A percentile compares a stretch with the other conserved stretches of the same genome.
Conservation (phyloP, 1,140 invertebrate genomes). For the Neodiprion pinetum region DNA sequence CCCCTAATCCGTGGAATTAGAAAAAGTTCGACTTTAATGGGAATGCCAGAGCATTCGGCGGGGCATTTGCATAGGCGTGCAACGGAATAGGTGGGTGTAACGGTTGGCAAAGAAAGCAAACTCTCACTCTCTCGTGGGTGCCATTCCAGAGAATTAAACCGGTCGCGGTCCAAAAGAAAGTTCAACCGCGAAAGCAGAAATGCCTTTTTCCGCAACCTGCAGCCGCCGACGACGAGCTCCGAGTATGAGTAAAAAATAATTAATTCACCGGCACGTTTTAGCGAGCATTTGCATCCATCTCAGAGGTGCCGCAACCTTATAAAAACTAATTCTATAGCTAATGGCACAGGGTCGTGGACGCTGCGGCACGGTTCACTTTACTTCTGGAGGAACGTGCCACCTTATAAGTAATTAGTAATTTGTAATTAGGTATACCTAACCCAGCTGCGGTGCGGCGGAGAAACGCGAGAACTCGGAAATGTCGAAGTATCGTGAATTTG, state of each 20-base stretch:
- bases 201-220: background rate
- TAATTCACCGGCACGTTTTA: background rate
- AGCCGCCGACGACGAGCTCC: background rate
- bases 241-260: background rate
- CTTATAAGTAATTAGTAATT: too few relatives aligned
- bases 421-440: too few relatives aligned
- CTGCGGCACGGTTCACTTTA: too few relatives aligned
- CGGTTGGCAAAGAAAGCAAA: background rate
- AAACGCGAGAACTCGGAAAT: too few relatives aligned
- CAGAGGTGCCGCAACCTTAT: background rate
- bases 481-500: too few relatives aligned
- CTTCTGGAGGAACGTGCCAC: too few relatives aligned
- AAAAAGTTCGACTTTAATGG: constrained; percentile 3
- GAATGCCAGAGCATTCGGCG: background rate
- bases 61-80: constrained; percentile 2
- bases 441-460: too few relatives aligned
- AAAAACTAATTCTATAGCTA: too few relatives aligned
- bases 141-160: constrained; percentile 1
- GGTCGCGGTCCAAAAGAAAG: background rate
- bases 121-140: constrained; percentile 4
- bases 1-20: background rate
- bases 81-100: background rate
- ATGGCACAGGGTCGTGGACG: too few relatives aligned
- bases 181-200: background rate
- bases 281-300: background rate